Evolutionary conservation across 2,888 invertebrate species (phyloP).

Genomic region (Pheosia tremula): DNA sequence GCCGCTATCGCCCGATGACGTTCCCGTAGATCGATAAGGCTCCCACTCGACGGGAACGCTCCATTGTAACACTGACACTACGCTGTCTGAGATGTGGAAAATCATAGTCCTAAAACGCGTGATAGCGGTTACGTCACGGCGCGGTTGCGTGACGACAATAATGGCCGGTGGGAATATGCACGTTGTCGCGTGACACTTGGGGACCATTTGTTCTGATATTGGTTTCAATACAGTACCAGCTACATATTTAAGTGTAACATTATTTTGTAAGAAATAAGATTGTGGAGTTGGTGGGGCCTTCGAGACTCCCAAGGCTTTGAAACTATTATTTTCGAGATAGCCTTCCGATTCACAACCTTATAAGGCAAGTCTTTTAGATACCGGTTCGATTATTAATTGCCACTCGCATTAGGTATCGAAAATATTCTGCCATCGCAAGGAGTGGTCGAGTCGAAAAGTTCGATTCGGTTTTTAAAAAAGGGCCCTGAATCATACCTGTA

Average conservation of each 20-base stretch:
- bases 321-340: too few relatives aligned
- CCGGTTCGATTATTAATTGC: too few relatives aligned
- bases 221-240: constrained; percentile 13
- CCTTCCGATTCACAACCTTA: too few relatives aligned
- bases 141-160: constrained; percentile 44
- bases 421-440: too few relatives aligned
- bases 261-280: neutral
- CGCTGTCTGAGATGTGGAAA: constrained; percentile 80
- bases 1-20: constrained; percentile 82
- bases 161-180: constrained; percentile 28
- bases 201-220: constrained; percentile 38
- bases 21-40: constrained; percentile 83
- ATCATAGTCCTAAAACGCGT: constrained; percentile 73
- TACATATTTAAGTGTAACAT: neutral
- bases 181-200: constrained; percentile 32
- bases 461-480: too few relatives aligned
- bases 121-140: constrained; percentile 52
- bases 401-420: too few relatives aligned
- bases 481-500: too few relatives aligned
- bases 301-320: too few relatives aligned
- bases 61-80: constrained; percentile 80
- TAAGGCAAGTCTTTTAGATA: too few relatives aligned
- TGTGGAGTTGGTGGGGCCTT: too few relatives aligned
- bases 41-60: constrained; percentile 79
- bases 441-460: too few relatives aligned